phyloP scores from a whole-genome alignment of 1,140 invertebrate species.

The Triops cancriformis region DNA sequence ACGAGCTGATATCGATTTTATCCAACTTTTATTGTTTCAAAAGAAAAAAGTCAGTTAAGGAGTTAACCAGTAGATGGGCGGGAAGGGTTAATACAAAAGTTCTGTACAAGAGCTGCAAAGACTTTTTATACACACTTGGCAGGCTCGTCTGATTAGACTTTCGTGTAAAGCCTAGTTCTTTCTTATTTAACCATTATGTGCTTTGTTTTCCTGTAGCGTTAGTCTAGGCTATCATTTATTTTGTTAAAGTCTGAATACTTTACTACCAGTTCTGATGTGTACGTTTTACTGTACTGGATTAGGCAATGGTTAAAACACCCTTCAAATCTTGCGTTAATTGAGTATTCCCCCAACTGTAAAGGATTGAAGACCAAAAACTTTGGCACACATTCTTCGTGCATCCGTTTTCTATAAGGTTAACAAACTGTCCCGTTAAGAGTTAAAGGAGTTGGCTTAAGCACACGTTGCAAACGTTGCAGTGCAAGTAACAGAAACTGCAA shows the following conservation, averaged over 20 bases:
- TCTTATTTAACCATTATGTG: not conserved
- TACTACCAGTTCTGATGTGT: not conserved
- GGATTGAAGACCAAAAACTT: conserved; percentile 4
- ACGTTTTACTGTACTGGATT: not conserved
- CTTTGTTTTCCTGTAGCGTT: not conserved
- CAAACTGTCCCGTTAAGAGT: not conserved
- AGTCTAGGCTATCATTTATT: not conserved
- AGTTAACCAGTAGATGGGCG: conserved; percentile 5
- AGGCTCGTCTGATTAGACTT: not conserved
- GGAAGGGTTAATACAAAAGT: conserved; percentile 10
- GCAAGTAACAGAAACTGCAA: not conserved
- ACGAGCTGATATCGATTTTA: not conserved
- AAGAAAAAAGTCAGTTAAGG: conserved; percentile 3
- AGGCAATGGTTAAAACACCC: conserved; percentile 6
- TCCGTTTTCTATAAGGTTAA: not conserved
- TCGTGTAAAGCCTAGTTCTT: not conserved
- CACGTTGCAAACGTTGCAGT: not conserved
- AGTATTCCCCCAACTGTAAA: not conserved
- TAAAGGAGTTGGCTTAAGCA: not conserved
- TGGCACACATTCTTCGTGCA: not conserved
- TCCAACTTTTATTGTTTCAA: conserved; percentile 11
- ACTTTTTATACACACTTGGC: not conserved
- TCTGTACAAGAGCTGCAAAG: conserved; percentile 13
- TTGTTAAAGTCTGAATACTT: not conserved
- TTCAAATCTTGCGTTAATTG: conserved; percentile 7